These are phyloP conservation scores for Platichthys flesus DNA, from an alignment of 2,113 vertebrate species.

Conservation along the genomic window DNA sequence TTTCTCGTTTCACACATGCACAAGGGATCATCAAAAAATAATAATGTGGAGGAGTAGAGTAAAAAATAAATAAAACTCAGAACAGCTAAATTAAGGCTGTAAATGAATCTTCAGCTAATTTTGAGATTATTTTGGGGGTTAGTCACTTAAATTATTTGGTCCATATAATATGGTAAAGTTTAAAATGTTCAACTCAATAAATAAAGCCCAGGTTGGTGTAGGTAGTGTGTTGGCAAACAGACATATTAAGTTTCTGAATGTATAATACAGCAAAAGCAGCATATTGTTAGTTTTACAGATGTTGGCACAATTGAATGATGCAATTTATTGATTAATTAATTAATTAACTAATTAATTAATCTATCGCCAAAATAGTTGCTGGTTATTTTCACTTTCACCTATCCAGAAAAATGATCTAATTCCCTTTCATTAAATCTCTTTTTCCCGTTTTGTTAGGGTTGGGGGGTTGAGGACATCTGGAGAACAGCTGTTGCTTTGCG, in stretches of 20 bases:
- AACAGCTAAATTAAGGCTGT: no score
- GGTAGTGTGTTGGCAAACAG: not conserved
- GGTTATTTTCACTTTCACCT: not conserved
- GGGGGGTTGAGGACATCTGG: constrained; percentile 71
- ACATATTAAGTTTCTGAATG: no score
- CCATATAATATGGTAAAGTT: not conserved
- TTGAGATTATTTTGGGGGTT: no score
- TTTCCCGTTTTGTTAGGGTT: not conserved
- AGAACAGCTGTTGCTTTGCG: constrained; percentile 74
- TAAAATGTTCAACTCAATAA: not conserved
- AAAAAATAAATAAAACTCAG: no score
- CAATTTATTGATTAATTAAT: not conserved
- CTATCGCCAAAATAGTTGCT: no score
- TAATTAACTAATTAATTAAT: not conserved
- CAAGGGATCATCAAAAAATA: no score
- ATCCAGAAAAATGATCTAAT: not conserved
- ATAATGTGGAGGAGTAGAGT: no score
- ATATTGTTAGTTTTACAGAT: not conserved
- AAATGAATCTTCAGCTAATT: no score
- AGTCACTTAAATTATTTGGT: no score
- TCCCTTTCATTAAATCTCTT: constrained; percentile 35
- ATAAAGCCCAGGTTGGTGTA: no score
- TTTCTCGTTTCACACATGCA: no score
- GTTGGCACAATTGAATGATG: not conserved
- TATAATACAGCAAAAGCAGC: not conserved